Evolutionary conservation across 1,140 invertebrate species (phyloP), one percentile per base, ranked within the genome.

Genomic region (Drosophila grimshawi): DNA sequence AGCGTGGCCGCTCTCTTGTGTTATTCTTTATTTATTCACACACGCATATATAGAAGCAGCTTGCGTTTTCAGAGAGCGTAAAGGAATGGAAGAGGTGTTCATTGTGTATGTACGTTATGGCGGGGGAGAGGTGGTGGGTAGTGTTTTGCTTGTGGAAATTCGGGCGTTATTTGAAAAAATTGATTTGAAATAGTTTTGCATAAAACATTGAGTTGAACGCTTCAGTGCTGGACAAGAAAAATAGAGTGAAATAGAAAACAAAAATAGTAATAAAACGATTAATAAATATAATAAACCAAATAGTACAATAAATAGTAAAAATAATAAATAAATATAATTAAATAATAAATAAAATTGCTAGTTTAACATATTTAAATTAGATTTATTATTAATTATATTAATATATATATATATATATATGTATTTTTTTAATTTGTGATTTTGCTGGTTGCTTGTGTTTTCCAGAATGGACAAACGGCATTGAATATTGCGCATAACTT

Each of bases 401-500:
- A 39, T 27, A 45, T 19, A 19, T 1, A 19, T 19, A 19, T 19
- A 19, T 19, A 19, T 19, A 19, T 19, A 19, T 19, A 19, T 19
- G 19, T 33, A 33, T 33, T 33, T 43, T 30, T 57, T 43, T 4
- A 29, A 11, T n/a, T 27, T 33, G 52, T 8, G 2, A 41, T 56
- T n/a, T 41, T 41, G 43, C 10, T 61, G 41, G 56, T 66, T 43
- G 19, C 19, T 1, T 19, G 19, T 49, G 48, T 65, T 43, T 93
- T 73, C 4, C 92, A 99, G 98, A 97, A 96, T 93, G 98, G 98
- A 41, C 98, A 99, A 94, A 99, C 98, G 7, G 97, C 99, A 35
- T 94, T 99, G 76, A 97, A 97, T 45, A 99, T 99, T 77, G 98
- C 98, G 29, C 97, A 99, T 92, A 96, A 97, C 70, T 94, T 99